Evolutionary conservation across 2,888 invertebrate genomes (phyloP).

Genomic region (Merodon equestris): DNA sequence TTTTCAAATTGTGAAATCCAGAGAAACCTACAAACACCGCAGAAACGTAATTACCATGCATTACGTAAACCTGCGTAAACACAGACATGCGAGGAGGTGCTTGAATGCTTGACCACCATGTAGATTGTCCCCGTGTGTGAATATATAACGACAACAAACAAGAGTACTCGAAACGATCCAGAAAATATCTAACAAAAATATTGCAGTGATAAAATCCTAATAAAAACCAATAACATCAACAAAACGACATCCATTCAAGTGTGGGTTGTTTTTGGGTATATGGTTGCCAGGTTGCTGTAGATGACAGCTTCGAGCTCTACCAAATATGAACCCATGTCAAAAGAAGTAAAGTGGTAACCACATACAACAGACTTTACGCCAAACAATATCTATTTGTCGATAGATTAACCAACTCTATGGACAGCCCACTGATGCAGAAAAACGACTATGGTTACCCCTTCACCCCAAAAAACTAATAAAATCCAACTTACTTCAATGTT

Average conservation of each 20-base stretch:
- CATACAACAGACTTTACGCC: too few species aligned
- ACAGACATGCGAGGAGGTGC: slow-evolving; percentile 9
- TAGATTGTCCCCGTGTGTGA: neutral
- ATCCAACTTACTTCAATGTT: too few species aligned
- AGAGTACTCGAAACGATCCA: slow-evolving; percentile 2
- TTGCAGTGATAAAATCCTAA: slow-evolving; percentile 40
- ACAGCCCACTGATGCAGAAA: too few species aligned
- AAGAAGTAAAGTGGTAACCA: too few species aligned
- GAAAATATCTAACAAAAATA: slow-evolving; percentile 42
- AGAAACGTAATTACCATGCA: slow-evolving; percentile 49
- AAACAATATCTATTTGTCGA: too few species aligned
- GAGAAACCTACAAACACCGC: slow-evolving; percentile 24
- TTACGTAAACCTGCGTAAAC: slow-evolving; percentile 15
- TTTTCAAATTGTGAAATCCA: slow-evolving; percentile 15
- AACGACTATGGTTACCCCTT: too few species aligned
- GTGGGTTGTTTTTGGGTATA: neutral
- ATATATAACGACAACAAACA: slow-evolving; percentile 25
- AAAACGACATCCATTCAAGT: too few species aligned
- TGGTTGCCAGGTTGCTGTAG: slow-evolving; percentile 6
- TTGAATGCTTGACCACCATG: neutral
- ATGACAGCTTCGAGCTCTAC: neutral
- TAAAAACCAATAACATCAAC: slow-evolving; percentile 14
- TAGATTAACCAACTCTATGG: too few species aligned
- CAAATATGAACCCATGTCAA: too few species aligned
- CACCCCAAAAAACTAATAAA: too few species aligned